These are phyloP conservation scores for Drosophila nikananu DNA, from an alignment of 1,140 invertebrate genomes.

Conservation along the genomic window DNA sequence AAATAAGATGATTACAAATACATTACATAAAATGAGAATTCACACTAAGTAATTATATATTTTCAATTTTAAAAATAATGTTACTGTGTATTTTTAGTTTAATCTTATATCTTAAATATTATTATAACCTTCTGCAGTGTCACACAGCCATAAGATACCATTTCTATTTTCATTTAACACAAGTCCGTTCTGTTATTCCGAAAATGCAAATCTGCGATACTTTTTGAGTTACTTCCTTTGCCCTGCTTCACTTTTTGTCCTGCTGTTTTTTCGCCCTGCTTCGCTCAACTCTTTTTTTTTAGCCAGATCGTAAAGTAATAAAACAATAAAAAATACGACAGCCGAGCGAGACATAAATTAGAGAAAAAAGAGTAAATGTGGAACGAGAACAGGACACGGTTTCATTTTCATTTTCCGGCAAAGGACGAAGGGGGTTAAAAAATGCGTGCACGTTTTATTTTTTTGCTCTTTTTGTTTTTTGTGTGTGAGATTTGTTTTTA, in stretches of 20 bases:
- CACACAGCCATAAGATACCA: not conserved
- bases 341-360: constrained; percentile 48
- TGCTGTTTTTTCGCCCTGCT: constrained; percentile 34
- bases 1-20: too few relatives aligned
- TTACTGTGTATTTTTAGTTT: too few relatives aligned
- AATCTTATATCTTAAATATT: not conserved
- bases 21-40: too few relatives aligned
- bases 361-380: constrained; percentile 75
- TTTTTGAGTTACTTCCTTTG: constrained; percentile 9
- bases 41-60: too few relatives aligned
- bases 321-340: constrained; percentile 69
- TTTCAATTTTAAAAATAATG: too few relatives aligned
- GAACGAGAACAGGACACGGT: constrained; percentile 60
- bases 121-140: not conserved
- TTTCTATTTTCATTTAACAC: not conserved
- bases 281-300: constrained; percentile 37
- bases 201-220: constrained; percentile 13
- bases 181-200: not conserved
- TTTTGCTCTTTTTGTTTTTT: constrained; percentile 9
- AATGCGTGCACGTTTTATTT: constrained; percentile 61
- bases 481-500: constrained; percentile 30
- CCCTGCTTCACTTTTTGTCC: constrained; percentile 18
- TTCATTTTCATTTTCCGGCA: constrained; percentile 28
- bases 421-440: constrained; percentile 73
- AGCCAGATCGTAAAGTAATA: constrained; percentile 74